Percentiles rank a stretch among this genome's conserved stretches.
Conservation (phyloP, 2,797 vertebrate species). For the Pseudotriccus pelzelni region DNA sequence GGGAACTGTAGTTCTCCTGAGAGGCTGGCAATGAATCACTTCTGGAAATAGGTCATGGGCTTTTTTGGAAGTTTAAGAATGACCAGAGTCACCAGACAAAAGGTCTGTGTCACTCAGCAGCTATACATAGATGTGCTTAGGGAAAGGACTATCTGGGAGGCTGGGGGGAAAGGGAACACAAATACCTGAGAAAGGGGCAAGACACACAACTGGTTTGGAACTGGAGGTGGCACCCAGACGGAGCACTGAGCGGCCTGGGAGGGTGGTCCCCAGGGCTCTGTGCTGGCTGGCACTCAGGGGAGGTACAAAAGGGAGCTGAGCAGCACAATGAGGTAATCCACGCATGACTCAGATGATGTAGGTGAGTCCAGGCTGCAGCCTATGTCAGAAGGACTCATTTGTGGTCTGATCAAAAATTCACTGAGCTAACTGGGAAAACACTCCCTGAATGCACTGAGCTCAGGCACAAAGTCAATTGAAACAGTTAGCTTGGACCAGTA, state of each 20-base stretch:
- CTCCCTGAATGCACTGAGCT: not conserved
- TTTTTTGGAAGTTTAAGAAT: slow-evolving; percentile 26
- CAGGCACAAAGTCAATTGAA: not conserved
- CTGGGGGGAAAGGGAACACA: not conserved
- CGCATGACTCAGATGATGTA: not conserved
- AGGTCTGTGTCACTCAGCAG: not conserved
- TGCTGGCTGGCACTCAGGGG: not conserved
- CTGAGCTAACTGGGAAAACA: not conserved
- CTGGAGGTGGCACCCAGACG: not conserved
- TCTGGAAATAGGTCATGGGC: slow-evolving; percentile 11
- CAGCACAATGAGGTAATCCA: not conserved
- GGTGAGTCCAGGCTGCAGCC: not conserved
- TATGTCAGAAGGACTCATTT: not conserved
- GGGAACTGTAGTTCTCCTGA: not conserved
- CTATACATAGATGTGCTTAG: not conserved
- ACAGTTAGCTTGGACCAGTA: not conserved
- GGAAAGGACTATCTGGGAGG: not conserved
- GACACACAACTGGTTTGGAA: not conserved
- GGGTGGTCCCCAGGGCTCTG: not conserved
- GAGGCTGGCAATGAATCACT: slow-evolving; percentile 16
- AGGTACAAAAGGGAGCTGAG: not conserved
- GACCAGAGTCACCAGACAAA: slow-evolving; percentile 19
- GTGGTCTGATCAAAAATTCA: not conserved
- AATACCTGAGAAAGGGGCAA: not conserved
- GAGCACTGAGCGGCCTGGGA: not conserved